phyloP scores from a whole-genome alignment of 1,140 invertebrate genomes.

The Philopotamus ludificatus region DNA sequence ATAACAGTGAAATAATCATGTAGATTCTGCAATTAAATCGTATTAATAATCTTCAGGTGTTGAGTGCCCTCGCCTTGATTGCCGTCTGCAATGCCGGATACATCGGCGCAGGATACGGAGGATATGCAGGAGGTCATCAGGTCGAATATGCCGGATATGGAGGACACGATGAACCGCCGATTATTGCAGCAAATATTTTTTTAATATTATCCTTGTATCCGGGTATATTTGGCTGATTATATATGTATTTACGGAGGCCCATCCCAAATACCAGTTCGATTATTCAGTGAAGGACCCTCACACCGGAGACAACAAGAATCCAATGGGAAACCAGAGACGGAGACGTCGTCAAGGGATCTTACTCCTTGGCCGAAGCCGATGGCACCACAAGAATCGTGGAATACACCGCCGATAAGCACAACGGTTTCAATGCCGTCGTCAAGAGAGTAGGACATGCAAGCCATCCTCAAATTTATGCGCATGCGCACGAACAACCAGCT shows the following conservation, averaged over 20 bases:
- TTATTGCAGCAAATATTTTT: slow-evolving; percentile 23
- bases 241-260: slow-evolving; percentile 37
- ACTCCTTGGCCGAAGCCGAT: slow-evolving; percentile 60
- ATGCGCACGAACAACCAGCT: slow-evolving; percentile 33
- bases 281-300: slow-evolving; percentile 47
- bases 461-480: slow-evolving; percentile 50
- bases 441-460: slow-evolving; percentile 56
- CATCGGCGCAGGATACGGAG: slow-evolving; percentile 25
- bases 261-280: slow-evolving; percentile 46
- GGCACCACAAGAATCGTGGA: slow-evolving; percentile 59
- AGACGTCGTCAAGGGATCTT: slow-evolving; percentile 48
- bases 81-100: slow-evolving; percentile 33
- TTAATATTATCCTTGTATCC: background rate
- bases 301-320: slow-evolving; percentile 47
- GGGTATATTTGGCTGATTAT: background rate
- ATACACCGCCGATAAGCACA: slow-evolving; percentile 59
- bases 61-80: slow-evolving; percentile 31
- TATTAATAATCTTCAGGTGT: slow-evolving; percentile 24
- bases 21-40: background rate
- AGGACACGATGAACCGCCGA: slow-evolving; percentile 35
- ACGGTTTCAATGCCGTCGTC: slow-evolving; percentile 58
- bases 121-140: background rate
- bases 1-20: background rate
- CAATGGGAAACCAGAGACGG: slow-evolving; percentile 48
- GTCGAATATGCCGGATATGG: slow-evolving; percentile 8